Evolutionary conservation across 2,888 invertebrate genomes (phyloP).

Genomic region (Zootermopsis nevadensis): DNA sequence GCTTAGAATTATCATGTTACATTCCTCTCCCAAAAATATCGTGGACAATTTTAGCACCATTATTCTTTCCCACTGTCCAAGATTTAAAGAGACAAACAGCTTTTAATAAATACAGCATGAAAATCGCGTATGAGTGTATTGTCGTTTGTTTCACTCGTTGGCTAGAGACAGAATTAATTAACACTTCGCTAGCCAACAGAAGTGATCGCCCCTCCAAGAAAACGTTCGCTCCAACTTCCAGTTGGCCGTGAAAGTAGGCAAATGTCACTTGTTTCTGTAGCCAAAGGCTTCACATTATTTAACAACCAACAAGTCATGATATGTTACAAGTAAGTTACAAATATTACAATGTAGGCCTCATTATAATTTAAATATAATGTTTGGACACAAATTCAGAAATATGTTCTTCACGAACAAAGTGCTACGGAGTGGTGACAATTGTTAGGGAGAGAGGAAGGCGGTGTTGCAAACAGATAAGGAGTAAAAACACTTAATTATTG

Average conservation of each 20-base stretch:
- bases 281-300: constrained; percentile 12
- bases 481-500: background rate
- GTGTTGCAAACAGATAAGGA: background rate
- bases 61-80: background rate
- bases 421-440: background rate
- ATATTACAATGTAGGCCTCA: constrained; percentile 36
- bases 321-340: constrained; percentile 36
- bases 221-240: background rate
- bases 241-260: background rate
- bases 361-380: constrained; percentile 19
- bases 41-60: constrained; percentile 49
- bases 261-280: background rate
- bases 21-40: constrained; percentile 14
- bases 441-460: background rate
- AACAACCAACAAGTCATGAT: constrained; percentile 25
- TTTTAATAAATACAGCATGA: constrained; percentile 1
- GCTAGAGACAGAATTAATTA: constrained; percentile 21
- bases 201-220: background rate
- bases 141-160: constrained; percentile 15
- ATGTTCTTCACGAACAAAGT: constrained; percentile 9
- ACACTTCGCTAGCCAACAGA: background rate
- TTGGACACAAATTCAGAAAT: constrained; percentile 1
- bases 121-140: constrained; percentile 36
- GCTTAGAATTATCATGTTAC: constrained; percentile 14
- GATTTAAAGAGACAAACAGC: background rate